Evolutionary conservation across 1,140 invertebrate genomes (phyloP).

Genomic region (Helicoverpa armigera): DNA sequence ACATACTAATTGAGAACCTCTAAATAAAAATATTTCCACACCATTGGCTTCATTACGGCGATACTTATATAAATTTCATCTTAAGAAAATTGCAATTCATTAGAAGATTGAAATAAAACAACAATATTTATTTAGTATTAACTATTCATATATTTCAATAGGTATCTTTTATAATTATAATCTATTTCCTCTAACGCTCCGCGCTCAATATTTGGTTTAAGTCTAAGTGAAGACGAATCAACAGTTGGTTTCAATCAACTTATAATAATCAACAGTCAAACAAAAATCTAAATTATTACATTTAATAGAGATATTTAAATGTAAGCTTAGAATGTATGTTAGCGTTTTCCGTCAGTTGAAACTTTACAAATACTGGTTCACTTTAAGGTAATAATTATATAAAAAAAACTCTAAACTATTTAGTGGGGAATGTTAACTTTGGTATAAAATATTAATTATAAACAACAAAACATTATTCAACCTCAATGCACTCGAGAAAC

Average conservation of each 20-base stretch:
- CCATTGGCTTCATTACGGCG: too few relatives aligned
- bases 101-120: conserved; percentile 70
- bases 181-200: conserved; percentile 83
- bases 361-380: conserved; percentile 79
- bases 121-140: conserved; percentile 82
- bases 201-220: conserved; percentile 86
- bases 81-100: not conserved
- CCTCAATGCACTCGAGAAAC: conserved; percentile 81
- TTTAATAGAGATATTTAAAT: conserved; percentile 80
- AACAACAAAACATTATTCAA: conserved; percentile 84
- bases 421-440: conserved; percentile 86
- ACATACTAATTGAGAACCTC: too few relatives aligned
- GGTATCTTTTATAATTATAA: conserved; percentile 83
- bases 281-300: conserved; percentile 81
- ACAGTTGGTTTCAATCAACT: conserved; percentile 78
- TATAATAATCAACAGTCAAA: conserved; percentile 81
- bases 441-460: conserved; percentile 86
- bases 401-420: conserved; percentile 79
- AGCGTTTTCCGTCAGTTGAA: conserved; percentile 69
- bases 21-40: too few relatives aligned
- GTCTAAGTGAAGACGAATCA: conserved; percentile 83
- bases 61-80: not conserved
- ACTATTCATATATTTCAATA: conserved; percentile 86
- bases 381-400: conserved; percentile 70
- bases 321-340: conserved; percentile 81